Evolutionary conservation across 2,113 vertebrate genomes (phyloP), one percentile per base, ranked within the genome.

Genomic region (Camarhynchus parvulus): DNA sequence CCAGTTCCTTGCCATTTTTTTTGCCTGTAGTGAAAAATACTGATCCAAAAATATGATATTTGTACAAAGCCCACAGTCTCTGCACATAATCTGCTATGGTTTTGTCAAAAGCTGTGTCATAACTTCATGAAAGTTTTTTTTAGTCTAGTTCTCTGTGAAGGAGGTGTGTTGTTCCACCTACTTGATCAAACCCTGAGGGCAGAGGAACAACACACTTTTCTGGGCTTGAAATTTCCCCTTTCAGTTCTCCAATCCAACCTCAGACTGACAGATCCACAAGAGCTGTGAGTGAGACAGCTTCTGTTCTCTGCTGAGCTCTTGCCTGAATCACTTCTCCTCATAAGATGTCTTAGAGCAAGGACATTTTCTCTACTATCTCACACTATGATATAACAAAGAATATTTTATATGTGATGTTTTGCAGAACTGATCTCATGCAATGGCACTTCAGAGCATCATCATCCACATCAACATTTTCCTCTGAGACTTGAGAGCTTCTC

Each of bases 31-130:
- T 58, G 18, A 73, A 39, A 74, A 56, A 87, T 47, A 61, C 6
- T 9, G 15, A 46, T 55, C 70, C 47, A 62, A 73, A 79, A 78
- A 49, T 41, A 28, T 2, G 3, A 15, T 73, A 25, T 70, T 59
- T 7, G 2, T 55, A 63, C 9, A 33, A 8, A n/a, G 17, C 28
- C 23, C 0, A 0, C 19, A 39, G 14, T 30, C 41, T 59, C 22
- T 7, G 1, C 1, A 0, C 18, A 33, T 62, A 70, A 69, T 50
- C 50, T 52, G 13, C 19, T 70, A 37, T 24, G 50, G 10, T 50
- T 87, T 72, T 89, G 18, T 69, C 19, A 10, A 90, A 93, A 83
- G 13, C 27, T 85, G 5, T 76, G 27, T 53, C 2, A 0, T 37
- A 63, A 67, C 30, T 83, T 80, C 16, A 31, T 72, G 52, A 27